Percentiles rank a stretch among this genome's conserved stretches.
Conservation (phyloP, 2,888 invertebrate genomes). For the Agrochola lota region DNA sequence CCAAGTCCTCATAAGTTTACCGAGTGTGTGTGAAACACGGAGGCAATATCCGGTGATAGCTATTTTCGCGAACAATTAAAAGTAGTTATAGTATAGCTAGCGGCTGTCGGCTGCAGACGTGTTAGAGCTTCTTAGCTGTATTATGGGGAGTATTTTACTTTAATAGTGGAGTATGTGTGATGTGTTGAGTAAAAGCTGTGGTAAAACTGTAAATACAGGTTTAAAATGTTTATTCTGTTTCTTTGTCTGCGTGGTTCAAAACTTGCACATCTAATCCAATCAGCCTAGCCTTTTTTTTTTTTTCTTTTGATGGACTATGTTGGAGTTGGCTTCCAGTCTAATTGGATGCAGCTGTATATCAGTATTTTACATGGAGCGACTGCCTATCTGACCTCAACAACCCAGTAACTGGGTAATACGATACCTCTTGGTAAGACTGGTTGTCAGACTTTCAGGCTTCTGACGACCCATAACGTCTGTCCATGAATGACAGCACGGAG, state of each 20-base stretch:
- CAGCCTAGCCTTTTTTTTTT: no score
- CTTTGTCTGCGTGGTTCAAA: background rate
- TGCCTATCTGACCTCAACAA: no score
- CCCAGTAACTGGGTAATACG: no score
- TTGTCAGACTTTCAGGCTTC: no score
- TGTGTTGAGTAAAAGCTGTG: conserved; percentile 26
- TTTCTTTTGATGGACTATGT: no score
- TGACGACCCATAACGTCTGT: no score
- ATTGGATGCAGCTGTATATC: no score
- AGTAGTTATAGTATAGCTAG: conserved; percentile 50
- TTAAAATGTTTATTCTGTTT: background rate
- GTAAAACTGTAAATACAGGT: background rate
- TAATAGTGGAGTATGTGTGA: background rate
- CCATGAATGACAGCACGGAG: no score
- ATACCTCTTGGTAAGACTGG: no score
- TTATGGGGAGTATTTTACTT: conserved; percentile 8
- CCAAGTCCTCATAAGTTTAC: conserved; percentile 25
- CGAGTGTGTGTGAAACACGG: conserved; percentile 26
- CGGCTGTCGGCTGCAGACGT: conserved; percentile 61
- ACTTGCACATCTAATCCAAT: background rate
- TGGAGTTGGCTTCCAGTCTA: no score
- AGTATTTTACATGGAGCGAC: no score
- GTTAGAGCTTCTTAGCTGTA: conserved; percentile 32
- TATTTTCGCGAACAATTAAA: conserved; percentile 68
- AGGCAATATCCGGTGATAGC: conserved; percentile 63